phyloP scores from a whole-genome alignment of 2,113 vertebrate genomes.

The Oryctolagus cuniculus region DNA sequence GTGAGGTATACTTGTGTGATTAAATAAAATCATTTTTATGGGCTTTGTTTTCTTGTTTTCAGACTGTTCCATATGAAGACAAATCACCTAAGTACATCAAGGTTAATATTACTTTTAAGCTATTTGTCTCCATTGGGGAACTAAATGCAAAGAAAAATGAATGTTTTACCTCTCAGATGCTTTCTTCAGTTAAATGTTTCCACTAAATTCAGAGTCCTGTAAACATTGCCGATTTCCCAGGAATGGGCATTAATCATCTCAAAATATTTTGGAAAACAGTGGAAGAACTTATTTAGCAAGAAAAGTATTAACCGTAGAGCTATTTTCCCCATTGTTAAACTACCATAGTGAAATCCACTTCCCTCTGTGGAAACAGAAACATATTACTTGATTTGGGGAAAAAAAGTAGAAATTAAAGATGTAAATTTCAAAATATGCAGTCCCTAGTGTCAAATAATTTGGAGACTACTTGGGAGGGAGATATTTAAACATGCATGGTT shows the following conservation, averaged over 20 bases:
- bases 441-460: neutral
- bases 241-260: conserved; percentile 58
- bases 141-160: conserved; percentile 81
- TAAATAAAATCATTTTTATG: conserved; percentile 85
- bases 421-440: neutral
- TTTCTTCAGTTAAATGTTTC: conserved; percentile 75
- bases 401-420: neutral
- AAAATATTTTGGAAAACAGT: conserved; percentile 34
- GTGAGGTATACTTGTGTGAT: conserved; percentile 79
- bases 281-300: neutral
- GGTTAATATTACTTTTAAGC: conserved; percentile 84
- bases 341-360: neutral
- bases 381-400: neutral
- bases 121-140: conserved; percentile 83
- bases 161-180: conserved; percentile 75
- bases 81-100: conserved; percentile 74
- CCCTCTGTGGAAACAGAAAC: neutral
- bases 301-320: neutral
- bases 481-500: neutral
- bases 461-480: neutral
- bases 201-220: conserved; percentile 55
- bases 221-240: conserved; percentile 48
- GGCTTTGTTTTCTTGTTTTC: conserved; percentile 83
- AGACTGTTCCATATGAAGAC: conserved; percentile 81
- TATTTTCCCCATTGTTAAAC: neutral